These are phyloP conservation scores for fruit fly (Drosophila melanogaster) DNA, from an alignment of 1,140 invertebrate species.

Conservation along the genomic window Release_6_plus_ISO1_MT NC_004354.4:17474501-17475000, in stretches of 20 bases:
- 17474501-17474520: slow-evolving; percentile 13
- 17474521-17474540: not conserved
- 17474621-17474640: not conserved
- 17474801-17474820: slow-evolving; percentile 5
- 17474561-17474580: slow-evolving; percentile 1
- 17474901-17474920: slow-evolving; percentile 10
- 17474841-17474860: slow-evolving; percentile 50
- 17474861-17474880: slow-evolving; percentile 41
- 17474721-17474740: not conserved
- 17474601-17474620: not conserved
- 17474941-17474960: slow-evolving; percentile 42
- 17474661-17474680: too few relatives aligned
- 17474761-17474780: slow-evolving; percentile 1
- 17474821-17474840: slow-evolving; percentile 25
- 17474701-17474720: too few relatives aligned
- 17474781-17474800: not conserved
- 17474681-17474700: too few relatives aligned
- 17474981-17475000: slow-evolving; percentile 23
- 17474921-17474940: slow-evolving; percentile 14
- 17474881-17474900: slow-evolving; percentile 16
- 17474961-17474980: slow-evolving; percentile 45
- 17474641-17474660: not conserved
- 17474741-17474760: not conserved
- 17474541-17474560: not conserved
- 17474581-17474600: not conserved